Evolutionary conservation across 2,797 vertebrate species (phyloP), one percentile per base, ranked within the genome.

Genomic region (Lepilemur ruficaudatus): DNA sequence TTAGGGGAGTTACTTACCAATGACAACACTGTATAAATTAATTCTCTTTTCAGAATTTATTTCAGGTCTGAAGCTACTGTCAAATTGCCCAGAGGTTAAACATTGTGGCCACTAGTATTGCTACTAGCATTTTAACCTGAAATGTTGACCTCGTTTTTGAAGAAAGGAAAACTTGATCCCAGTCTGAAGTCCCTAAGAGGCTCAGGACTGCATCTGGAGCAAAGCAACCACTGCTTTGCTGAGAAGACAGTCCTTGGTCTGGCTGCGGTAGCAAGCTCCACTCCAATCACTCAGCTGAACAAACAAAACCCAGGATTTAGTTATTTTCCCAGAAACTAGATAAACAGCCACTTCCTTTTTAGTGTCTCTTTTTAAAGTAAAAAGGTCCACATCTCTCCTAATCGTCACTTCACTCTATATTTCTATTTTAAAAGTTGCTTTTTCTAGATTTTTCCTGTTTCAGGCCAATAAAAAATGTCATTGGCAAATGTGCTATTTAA

Each of bases 241-340:
- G 96, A 97, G 93, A 96, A 95, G 97, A 97, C 96, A 96, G 92
- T 87, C 83, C 89, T 75, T 76, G 95, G 80, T 89, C 46, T 10
- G 48, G 75, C 20, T 73, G 80, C 69, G 76, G 94, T 93, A 97
- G 95, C 93, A 95, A 98, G 96, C 55, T 88, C 96, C 84, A 35
- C 97, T 98, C 97, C 98, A 98, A 98, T 98, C 98, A 97, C 91
- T 99, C 98, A 99, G 98, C 98, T 99, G 98, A 98, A 98, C 97
- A 99, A 99, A 99, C 98, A 99, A 96, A 95, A 96, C 96, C 80
- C 92, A 98, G 96, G 97, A 98, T 98, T 98, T 98, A 97, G 98
- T 98, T 98, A 98, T 98, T 98, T 99, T 98, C 98, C 98, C 98
- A 99, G 98, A 98, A 98, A 98, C 97, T 98, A 97, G 97, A 98